Conservation (phyloP, 2,113 vertebrate species). For the Tenrec ecaudatus region DNA sequence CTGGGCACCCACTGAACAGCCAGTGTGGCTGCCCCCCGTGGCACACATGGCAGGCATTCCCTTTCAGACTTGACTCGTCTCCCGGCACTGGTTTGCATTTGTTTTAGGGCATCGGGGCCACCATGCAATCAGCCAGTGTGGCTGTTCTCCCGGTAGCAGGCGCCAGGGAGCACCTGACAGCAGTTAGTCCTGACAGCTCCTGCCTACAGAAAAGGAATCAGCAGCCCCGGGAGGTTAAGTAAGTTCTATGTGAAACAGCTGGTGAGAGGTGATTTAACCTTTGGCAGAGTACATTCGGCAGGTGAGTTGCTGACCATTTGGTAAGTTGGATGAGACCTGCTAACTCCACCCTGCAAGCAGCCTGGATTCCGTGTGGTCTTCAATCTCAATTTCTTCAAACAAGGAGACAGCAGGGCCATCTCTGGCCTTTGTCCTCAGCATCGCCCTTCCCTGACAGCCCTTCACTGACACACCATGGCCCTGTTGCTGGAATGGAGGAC, state of each 20-base stretch:
- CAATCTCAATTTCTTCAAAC: not conserved
- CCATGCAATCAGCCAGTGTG: not conserved
- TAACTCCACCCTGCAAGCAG: not conserved
- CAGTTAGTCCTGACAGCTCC: not conserved
- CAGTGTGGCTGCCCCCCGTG: no score
- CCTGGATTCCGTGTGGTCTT: not conserved
- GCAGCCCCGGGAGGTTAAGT: not conserved
- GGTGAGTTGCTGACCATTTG: not conserved
- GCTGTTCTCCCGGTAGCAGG: not conserved
- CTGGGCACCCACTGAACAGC: no score
- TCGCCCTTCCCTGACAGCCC: not conserved
- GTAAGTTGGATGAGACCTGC: not conserved
- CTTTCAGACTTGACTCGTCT: not conserved
- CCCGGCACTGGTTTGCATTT: not conserved
- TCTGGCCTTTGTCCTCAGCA: not conserved
- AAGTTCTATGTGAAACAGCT: constrained; percentile 31
- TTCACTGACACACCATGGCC: not conserved
- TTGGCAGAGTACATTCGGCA: not conserved
- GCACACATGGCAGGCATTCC: not conserved
- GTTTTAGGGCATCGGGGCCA: not conserved
- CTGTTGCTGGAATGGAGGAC: not conserved
- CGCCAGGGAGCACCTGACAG: not conserved
- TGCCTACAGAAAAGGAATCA: not conserved
- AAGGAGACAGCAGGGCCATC: not conserved
- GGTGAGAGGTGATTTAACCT: not conserved